Percentiles rank a stretch among this genome's conserved stretches.
These are phyloP conservation scores for Macroteleia sp. DNA, from an alignment of 2,888 invertebrate species.

Conservation along the genomic window DNA sequence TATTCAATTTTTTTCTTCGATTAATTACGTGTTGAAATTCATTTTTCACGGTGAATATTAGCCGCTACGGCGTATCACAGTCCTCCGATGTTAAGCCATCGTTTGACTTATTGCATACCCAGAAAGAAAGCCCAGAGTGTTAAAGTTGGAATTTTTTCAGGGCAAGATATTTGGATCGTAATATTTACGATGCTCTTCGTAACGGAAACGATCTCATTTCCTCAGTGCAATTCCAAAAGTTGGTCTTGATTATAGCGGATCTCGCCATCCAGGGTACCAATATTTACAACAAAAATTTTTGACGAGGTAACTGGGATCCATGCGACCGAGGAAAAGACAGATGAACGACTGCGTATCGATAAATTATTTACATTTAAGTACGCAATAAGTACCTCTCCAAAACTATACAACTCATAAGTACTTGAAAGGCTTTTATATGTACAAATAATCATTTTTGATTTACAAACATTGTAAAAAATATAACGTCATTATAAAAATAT, in stretches of 20 bases:
- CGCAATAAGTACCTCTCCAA: conserved; percentile 42
- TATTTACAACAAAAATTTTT: conserved; percentile 40
- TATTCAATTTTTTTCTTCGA: conserved; percentile 1
- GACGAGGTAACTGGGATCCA: background rate
- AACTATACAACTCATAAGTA: conserved; percentile 59
- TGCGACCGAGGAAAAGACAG: conserved; percentile 24
- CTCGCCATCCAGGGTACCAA: background rate
- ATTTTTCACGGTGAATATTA: conserved; percentile 73
- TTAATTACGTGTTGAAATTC: conserved; percentile 13
- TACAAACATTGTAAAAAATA: conserved; percentile 52
- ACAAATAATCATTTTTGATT: conserved; percentile 55
- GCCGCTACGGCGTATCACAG: conserved; percentile 78
- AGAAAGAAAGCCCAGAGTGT: too few species aligned
- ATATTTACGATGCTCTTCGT: conserved; percentile 11
- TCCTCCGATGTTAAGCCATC: conserved; percentile 70
- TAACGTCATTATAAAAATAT: conserved; percentile 50
- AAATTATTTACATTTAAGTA: conserved; percentile 58
- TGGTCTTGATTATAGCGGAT: background rate
- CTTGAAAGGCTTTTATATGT: conserved; percentile 37
- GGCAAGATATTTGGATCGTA: conserved; percentile 9
- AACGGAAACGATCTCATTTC: conserved; percentile 4
- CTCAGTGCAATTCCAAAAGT: background rate
- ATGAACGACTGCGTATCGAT: conserved; percentile 55
- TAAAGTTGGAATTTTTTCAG: background rate
- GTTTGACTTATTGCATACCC: conserved; percentile 60